Conservation (phyloP, 1,140 invertebrate species). For the Hylaeus anthracinus region DNA sequence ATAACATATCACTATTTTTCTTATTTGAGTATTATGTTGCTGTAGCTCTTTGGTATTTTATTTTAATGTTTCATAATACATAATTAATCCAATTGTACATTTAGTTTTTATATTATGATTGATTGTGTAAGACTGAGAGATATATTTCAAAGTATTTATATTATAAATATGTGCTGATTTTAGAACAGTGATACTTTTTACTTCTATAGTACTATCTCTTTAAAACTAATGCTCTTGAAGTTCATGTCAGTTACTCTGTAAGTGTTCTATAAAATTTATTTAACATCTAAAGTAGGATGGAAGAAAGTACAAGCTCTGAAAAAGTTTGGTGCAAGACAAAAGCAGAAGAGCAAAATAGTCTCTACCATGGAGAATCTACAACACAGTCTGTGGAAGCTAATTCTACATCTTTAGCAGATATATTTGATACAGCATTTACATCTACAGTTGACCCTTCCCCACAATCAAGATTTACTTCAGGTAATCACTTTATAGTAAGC, state of each 20-base stretch:
- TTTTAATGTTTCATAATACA: slow-evolving; percentile 3
- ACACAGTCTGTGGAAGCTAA: slow-evolving; percentile 74
- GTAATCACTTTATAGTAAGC: slow-evolving; percentile 58
- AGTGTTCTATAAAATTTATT: background rate
- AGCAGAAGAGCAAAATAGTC: slow-evolving; percentile 67
- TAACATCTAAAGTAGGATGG: slow-evolving; percentile 68
- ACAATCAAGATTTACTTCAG: slow-evolving; percentile 76
- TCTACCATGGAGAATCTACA: slow-evolving; percentile 72
- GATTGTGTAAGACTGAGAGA: background rate
- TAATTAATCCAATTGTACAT: background rate
- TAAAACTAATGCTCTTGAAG: background rate
- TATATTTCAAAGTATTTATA: background rate
- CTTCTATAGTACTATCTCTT: background rate
- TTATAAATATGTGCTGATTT: background rate
- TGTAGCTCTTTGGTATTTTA: background rate
- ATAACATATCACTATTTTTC: background rate
- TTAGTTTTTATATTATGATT: background rate
- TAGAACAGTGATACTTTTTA: background rate
- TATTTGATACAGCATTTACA: slow-evolving; percentile 82
- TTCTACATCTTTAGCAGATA: slow-evolving; percentile 81
- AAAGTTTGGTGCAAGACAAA: slow-evolving; percentile 74
- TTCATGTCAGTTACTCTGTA: background rate
- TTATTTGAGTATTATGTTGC: background rate
- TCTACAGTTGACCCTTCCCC: slow-evolving; percentile 80
- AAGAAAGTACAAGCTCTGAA: slow-evolving; percentile 71